Evolutionary conservation across 2,888 invertebrate genomes (phyloP).

Genomic region (Drosophila helvetica): DNA sequence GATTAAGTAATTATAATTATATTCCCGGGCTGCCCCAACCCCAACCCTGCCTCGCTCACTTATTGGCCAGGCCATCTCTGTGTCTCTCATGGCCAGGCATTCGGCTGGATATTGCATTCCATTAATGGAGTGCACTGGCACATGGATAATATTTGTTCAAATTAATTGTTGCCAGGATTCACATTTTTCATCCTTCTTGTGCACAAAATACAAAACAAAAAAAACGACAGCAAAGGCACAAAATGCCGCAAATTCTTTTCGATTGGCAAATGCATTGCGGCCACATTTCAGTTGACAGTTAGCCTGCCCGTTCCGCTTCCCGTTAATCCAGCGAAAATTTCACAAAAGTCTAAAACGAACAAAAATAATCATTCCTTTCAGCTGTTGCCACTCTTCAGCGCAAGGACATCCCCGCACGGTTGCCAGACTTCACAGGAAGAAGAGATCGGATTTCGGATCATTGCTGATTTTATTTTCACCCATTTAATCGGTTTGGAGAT

Average conservation of each 20-base stretch:
- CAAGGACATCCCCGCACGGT: no score
- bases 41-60: not conserved
- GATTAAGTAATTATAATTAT: conserved; percentile 53
- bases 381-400: no score
- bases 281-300: not conserved
- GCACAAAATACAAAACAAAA: conserved; percentile 1
- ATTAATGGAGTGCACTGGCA: conserved; percentile 42
- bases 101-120: conserved; percentile 10
- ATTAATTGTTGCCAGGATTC: conserved; percentile 32
- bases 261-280: not conserved
- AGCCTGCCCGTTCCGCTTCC: not conserved
- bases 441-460: no score
- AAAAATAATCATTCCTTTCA: no score
- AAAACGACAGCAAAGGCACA: not conserved
- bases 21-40: not conserved
- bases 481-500: no score
- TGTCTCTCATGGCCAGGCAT: no score
- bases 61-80: not conserved
- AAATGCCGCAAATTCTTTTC: not conserved
- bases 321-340: no score
- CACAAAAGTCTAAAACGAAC: no score
- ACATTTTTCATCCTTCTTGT: not conserved
- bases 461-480: no score
- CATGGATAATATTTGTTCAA: conserved; percentile 37
- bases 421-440: no score